phyloP scores from a whole-genome alignment of 2,888 invertebrate genomes.

The Hetaerina titia region DNA sequence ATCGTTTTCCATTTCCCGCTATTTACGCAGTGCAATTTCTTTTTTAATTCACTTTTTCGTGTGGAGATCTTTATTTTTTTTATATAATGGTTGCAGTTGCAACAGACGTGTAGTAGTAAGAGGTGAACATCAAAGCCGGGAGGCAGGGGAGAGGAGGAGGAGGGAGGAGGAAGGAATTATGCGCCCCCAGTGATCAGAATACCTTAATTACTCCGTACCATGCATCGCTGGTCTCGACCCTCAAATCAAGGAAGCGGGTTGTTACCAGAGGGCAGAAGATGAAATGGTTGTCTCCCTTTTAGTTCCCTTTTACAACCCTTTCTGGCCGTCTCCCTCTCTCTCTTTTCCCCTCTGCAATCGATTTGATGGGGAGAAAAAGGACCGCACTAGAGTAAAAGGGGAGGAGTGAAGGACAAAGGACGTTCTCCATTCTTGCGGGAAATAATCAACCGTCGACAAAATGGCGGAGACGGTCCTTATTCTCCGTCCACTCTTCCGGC shows the following conservation, averaged over 20 bases:
- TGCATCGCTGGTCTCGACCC: slow-evolving; percentile 28
- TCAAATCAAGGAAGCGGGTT: background rate
- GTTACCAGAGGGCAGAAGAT: background rate
- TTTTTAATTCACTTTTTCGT: slow-evolving; percentile 12
- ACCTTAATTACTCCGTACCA: slow-evolving; percentile 30
- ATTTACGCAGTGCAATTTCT: background rate
- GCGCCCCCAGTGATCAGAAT: slow-evolving; percentile 35
- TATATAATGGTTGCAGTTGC: slow-evolving; percentile 29
- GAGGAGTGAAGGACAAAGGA: background rate
- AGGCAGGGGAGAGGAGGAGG: background rate
- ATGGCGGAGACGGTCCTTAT: background rate
- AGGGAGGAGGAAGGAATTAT: slow-evolving; percentile 25
- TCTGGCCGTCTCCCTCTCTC: background rate
- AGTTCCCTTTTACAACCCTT: background rate
- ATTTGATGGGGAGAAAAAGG: slow-evolving; percentile 1
- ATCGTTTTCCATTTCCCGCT: background rate
- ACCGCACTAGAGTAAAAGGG: background rate
- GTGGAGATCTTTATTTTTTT: background rate
- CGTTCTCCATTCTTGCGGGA: background rate
- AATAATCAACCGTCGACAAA: background rate
- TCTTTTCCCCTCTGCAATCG: background rate
- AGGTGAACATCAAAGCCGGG: background rate
- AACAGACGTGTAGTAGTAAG: background rate
- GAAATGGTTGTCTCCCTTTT: slow-evolving; percentile 31
- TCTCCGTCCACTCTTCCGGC: too few relatives aligned